Evolutionary conservation across 2,113 vertebrate species (phyloP), one percentile per base, ranked within the genome.

Genomic region (Hippoglossus stenolepis): DNA sequence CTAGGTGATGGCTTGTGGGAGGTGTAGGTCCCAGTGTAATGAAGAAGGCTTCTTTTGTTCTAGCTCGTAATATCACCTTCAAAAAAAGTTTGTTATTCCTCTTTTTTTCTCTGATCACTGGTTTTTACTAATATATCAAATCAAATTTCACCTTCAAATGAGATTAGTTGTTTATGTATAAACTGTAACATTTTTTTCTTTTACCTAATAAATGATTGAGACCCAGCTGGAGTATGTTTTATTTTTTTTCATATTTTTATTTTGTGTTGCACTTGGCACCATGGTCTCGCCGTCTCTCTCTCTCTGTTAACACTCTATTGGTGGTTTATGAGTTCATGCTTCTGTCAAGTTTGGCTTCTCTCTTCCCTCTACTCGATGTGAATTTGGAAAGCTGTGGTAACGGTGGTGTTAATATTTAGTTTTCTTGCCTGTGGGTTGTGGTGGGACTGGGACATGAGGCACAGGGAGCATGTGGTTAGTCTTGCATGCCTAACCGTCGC

Each of bases 121-220:
- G 85, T 94, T 97, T 96, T 95, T 97, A 96, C 94, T 97, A 95
- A 96, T 96, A 93, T 91, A 94, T 96, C 95, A 95, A 85, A 94
- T 96, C 95, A 95, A 85, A 93, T 88, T 87, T 86, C 83, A 86
- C 93, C 93, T 89, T 94, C 89, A 93, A 90, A 90, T 91, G 84
- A 93, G 89, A 93, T 90, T 96, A 96, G 94, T 84, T 93, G 93
- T 90, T 95, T 86, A 92, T 97, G 95, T 97, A 96, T 94, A 96
- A 97, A 96, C 91, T 95, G 95, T 97, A 97, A 97, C 93, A 94
- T 93, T 95, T 93, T 95, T 94, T 90, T 93, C 88, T 85, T 89
- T 89, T 94, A 93, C 93, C 94, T 95, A 99, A 99, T 99, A 99
- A 99, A 99, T 84, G 83, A 92, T 93, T 91, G 81, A 93, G 85